Evolutionary conservation across 23 tunicate genomes (phyloP), one percentile per base, ranked within the genome.

Genomic region (Phallusia fumigata): DNA sequence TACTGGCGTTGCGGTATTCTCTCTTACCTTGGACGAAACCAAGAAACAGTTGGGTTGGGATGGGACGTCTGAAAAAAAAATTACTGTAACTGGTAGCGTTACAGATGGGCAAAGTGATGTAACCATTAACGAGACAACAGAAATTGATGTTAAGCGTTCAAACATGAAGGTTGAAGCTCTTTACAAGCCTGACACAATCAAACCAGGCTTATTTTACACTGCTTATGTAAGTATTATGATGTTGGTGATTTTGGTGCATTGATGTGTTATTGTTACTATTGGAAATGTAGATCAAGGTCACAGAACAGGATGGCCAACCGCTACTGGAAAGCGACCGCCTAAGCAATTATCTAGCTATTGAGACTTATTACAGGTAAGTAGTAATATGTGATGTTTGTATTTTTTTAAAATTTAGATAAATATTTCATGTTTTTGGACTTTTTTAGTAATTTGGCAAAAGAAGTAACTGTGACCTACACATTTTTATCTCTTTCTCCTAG

Each of bases 121-220:
- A 31, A 75, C 44, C 5, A 85, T 94, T 76, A 89, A 79, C 34
- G 85, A 73, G 12, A 86, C 90, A 33, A 28, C 22, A 26, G 19
- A 64, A 16, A 47, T 94, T 24, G 85, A 85, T 18, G 82, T 64
- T 21, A 78, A 76, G 47, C 13, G 5, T 19, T 52, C 88, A 44
- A 92, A 79, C 79, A 65, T 94, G 19, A 89, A 86, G 50, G 64
- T 89, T 34, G 94, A 94, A 35, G 36, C 76, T 3, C 72, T 89
- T 19, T 77, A 64, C 79, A 80, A 74, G 19, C 90, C 93, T 0
- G 30, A 69, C 1, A 79, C 85, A 28, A 79, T 86, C 76, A 94
- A 94, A 47, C 98, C 98, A 21, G 98, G 94, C n/a, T 64, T 94
- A 15, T n/a, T 53, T 22, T 94, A 94, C 79, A 79, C 88, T 36